Evolutionary conservation across 1,140 invertebrate genomes (phyloP), one percentile per base, ranked within the genome.

Genomic region (Zophobas atratus): DNA sequence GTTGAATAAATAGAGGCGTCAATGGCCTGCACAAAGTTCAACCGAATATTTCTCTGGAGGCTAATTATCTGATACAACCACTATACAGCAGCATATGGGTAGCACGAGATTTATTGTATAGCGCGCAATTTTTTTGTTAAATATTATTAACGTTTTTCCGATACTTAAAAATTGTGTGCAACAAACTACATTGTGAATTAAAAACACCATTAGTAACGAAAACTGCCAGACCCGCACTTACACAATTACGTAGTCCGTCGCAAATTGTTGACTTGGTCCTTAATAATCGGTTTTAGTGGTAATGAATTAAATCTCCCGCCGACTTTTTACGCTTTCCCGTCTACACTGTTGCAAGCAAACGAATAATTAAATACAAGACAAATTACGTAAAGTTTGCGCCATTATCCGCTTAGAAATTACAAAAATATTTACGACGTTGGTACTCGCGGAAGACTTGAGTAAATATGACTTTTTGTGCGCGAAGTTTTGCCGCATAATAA

Each of bases 401-500:
- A 6, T 63, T n/a, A 51, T 63, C 57, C 57, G 20, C 49, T 51
- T 51, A 51, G 49, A n/a, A n/a, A 43, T 43, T 67, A 39, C 43
- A 67, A 67, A 67, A 67, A 67, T 67, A 67, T 67, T 67, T 67
- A 67, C 39, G 60, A 67, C 38, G 36, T 38, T 36, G 56, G 6
- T 46, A 46, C 6, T 20, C 49, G 49, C 2, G 49, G 4, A 4
- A 41, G 38, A 67, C 60, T 60, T 60, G 38, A 67, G 38, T 67
- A 67, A 67, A 67, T 67, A 67, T 41, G 60, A 41, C 60, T 67
- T 67, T 67, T 67, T 67, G 36, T 67, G 33, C 60, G 32, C 43
- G 43, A 67, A 67, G 60, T 67, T 67, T 67, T 41, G 60, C 60
- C 60, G 60, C 60, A 67, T 67, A 41, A 67, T 67, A 67, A 67